Base-by-base conservation (phyloP, 2,113 vertebrate genomes). In the Salvelinus namaycush region DNA sequence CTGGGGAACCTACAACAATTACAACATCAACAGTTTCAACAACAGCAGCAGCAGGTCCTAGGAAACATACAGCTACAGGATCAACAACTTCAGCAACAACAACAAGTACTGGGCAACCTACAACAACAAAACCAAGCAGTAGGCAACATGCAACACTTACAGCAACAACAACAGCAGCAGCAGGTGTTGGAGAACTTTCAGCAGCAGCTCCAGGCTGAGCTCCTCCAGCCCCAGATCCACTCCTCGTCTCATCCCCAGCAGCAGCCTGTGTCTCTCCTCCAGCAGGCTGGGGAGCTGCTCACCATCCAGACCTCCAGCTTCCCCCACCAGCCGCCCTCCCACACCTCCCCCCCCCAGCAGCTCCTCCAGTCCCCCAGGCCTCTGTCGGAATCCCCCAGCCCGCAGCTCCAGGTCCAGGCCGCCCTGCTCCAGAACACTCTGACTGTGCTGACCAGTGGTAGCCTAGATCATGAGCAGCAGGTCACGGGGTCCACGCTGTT, bases 321-420 rank as follows among this genome's bases (percentile, higher is more conserved):
- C 84, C 93, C 97, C 76, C 95, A 96, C 11, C 97, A 96, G 82
- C 91, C 96, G 12, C 88, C 93, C 0, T 88, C 93, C 1, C 91
- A 94, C 77, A 90, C 96, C 14, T 97, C 97, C 73, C 96, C 97
- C 20, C 96, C 97, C 39, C 92, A 92, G 14, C 92, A 93, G 76
- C 89, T 94, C 1, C 93, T 93, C 80, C 92, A 93, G 24, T 93
- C 91, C 1, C 92, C 92, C 7, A 81, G 87, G 48, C 88, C 91
- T 7, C 76, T 93, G 29, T 85, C 87, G 8, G 93, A 94, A 72
- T 85, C 89, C 13, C 92, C 92, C 79, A 72, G 88, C 69, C 76
- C 96, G 34, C 95, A 96, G 27, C 95, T 97, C 79, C 97, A 97
- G 70, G 92, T 98, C 79, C 97, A 98, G 80, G 91, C 96, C 49